Conservation (phyloP, 2,888 invertebrate species). For the Erebia epiphron region DNA sequence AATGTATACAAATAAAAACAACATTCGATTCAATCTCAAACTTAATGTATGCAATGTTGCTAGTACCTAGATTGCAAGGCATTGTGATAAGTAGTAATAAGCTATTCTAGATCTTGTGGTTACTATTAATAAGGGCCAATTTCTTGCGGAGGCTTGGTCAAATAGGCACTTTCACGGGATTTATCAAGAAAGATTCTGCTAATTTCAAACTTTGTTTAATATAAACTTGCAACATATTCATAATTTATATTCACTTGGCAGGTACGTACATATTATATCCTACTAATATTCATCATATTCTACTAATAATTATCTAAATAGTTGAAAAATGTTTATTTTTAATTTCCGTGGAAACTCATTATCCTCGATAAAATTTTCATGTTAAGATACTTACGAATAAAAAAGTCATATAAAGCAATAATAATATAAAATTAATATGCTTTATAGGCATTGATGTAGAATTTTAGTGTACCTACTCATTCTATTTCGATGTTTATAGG, state of each 20-base stretch:
- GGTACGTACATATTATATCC: not conserved
- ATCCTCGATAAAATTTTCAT: no score
- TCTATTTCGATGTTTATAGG: no score
- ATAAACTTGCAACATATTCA: not conserved
- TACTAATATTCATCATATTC: no score
- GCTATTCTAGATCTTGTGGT: not conserved
- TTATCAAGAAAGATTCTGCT: constrained; percentile 3
- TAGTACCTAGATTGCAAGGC: not conserved
- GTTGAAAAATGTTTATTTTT: no score
- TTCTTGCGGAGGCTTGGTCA: not conserved
- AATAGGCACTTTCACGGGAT: not conserved
- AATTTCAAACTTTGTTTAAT: constrained; percentile 4
- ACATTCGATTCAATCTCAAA: not conserved
- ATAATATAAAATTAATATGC: no score
- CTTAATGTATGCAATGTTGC: constrained; percentile 11
- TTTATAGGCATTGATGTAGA: no score
- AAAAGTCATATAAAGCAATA: no score
- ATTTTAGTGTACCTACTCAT: no score
- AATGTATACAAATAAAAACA: not conserved
- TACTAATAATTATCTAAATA: no score
- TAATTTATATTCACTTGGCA: not conserved
- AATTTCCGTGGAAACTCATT: no score
- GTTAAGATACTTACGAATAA: no score
- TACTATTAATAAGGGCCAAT: not conserved
- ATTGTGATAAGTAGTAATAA: not conserved